phyloP scores from a whole-genome alignment of 2,888 invertebrate species.

The Epiblema foenella region DNA sequence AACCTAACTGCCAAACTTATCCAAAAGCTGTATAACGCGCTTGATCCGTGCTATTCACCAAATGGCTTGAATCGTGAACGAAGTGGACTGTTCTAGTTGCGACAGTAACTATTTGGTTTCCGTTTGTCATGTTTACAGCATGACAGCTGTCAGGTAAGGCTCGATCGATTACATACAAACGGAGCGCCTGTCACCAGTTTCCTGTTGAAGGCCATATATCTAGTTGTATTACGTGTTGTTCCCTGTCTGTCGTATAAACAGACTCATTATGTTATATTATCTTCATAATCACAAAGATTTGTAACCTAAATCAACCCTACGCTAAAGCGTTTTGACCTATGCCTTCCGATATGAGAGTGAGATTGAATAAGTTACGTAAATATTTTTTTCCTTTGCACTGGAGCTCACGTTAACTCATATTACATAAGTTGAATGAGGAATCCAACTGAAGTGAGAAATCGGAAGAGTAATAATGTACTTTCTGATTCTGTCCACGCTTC shows the following conservation, averaged over 20 bases:
- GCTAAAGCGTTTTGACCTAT: not conserved
- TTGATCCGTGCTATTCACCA: constrained; percentile 3
- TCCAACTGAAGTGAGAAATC: constrained; percentile 8
- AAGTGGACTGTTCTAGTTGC: constrained; percentile 19
- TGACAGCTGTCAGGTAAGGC: constrained; percentile 42
- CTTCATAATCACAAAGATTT: not conserved
- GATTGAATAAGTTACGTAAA: constrained; percentile 40
- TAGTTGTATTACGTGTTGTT: constrained; percentile 18
- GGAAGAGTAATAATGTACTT: not conserved
- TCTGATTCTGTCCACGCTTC: not conserved
- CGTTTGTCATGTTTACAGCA: constrained; percentile 30
- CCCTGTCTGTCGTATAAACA: not conserved
- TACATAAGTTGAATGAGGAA: constrained; percentile 36
- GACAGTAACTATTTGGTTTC: constrained; percentile 22
- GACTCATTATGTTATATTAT: not conserved
- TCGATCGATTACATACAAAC: constrained; percentile 35
- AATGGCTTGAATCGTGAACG: constrained; percentile 4
- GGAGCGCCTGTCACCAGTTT: constrained; percentile 24
- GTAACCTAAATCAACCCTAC: not conserved
- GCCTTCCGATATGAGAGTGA: constrained; percentile 11
- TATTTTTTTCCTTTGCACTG: constrained; percentile 18
- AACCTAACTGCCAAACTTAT: not conserved
- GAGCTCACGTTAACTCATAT: constrained; percentile 6
- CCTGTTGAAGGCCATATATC: constrained; percentile 15
- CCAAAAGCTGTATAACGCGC: constrained; percentile 1